Evolutionary conservation across 2,888 invertebrate genomes (phyloP).

Genomic region (Cephus rjabovi): DNA sequence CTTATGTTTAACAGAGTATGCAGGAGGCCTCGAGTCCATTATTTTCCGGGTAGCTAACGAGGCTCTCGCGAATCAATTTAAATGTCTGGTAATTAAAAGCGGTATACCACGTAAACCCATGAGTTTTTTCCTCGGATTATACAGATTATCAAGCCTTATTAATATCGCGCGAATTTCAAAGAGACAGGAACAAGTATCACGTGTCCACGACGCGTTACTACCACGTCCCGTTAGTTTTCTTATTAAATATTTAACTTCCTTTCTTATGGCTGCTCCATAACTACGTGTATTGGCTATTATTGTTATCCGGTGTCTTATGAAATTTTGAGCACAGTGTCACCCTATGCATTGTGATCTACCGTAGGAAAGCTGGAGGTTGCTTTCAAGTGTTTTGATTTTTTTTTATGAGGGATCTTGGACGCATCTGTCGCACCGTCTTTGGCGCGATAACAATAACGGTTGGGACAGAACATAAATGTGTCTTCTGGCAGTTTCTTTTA

Average conservation of each 20-base stretch:
- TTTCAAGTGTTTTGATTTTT: background rate
- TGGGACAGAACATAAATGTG: background rate
- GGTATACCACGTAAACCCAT: background rate
- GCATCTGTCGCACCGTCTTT: background rate
- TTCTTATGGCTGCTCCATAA: background rate
- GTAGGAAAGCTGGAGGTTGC: background rate
- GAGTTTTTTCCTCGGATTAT: background rate
- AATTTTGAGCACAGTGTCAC: background rate
- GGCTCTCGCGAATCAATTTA: background rate
- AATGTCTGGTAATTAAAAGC: background rate
- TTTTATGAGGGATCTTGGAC: background rate
- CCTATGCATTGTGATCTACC: background rate
- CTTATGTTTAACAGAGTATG: background rate
- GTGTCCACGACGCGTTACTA: background rate
- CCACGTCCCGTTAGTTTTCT: background rate
- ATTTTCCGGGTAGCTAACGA: background rate
- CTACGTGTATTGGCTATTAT: background rate
- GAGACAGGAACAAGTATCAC: background rate
- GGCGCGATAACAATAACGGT: background rate
- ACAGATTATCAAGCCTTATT: background rate
- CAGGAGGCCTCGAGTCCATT: background rate
- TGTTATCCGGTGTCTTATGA: background rate
- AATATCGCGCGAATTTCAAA: background rate
- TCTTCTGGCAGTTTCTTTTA: background rate
- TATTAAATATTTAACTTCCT: background rate